These are phyloP conservation scores for Acholoe squamosa DNA, from an alignment of 2,888 invertebrate genomes.

Conservation along the genomic window DNA sequence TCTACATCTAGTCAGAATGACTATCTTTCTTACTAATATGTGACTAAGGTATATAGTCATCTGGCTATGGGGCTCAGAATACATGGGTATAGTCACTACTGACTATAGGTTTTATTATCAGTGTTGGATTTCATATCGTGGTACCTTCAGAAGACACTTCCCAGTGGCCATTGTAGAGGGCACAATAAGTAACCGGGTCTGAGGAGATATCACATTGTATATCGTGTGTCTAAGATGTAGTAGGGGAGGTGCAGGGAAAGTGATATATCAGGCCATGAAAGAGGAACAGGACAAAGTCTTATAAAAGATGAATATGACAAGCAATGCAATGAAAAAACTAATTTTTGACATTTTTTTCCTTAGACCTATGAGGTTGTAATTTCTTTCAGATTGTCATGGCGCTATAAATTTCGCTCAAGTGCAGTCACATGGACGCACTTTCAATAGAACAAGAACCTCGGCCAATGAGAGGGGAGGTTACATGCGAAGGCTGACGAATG, in stretches of 20 bases:
- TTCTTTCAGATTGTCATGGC: neutral
- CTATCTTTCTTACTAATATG: no score
- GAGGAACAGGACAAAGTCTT: no score
- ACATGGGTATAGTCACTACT: no score
- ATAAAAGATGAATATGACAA: neutral
- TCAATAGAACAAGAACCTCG: neutral
- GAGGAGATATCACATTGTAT: neutral
- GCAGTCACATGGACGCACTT: neutral
- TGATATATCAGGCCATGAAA: no score
- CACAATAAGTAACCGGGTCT: neutral
- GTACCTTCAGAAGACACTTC: neutral
- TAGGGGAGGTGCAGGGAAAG: no score
- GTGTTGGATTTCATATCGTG: neutral
- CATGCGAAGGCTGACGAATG: neutral
- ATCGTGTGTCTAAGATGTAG: neutral
- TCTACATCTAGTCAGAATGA: no score
- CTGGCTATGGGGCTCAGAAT: no score
- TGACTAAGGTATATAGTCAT: no score
- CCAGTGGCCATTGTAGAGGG: neutral
- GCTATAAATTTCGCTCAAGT: neutral
- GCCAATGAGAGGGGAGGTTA: conserved; percentile 1
- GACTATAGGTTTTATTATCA: no score
- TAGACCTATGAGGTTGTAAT: neutral
- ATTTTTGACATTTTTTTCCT: neutral
- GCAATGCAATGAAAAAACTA: neutral